phyloP scores from a whole-genome alignment of 1,140 invertebrate genomes.

The Cepaea nemoralis region DNA sequence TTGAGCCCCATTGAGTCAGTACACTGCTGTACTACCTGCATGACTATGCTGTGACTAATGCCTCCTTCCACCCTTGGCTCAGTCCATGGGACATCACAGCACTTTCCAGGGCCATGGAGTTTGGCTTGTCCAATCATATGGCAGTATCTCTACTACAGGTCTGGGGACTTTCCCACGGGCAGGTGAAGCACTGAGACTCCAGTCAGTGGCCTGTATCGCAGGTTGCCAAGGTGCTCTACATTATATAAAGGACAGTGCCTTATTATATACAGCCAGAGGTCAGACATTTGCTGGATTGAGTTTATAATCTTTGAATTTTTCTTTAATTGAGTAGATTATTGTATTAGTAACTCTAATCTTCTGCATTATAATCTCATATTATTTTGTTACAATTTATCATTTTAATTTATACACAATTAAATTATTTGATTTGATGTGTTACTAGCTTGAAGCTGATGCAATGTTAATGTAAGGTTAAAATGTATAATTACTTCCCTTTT shows the following conservation, averaged over 20 bases:
- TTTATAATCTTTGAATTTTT: no score
- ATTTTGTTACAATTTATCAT: no score
- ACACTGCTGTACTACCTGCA: conserved; percentile 50
- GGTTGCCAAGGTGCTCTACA: conserved; percentile 42
- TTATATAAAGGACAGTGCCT: not conserved
- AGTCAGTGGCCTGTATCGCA: conserved; percentile 49
- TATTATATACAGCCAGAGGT: not conserved
- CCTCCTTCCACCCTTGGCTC: conserved; percentile 50
- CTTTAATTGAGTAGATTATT: no score
- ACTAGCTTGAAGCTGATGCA: no score
- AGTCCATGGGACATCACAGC: conserved; percentile 49
- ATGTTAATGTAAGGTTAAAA: no score
- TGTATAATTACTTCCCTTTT: no score
- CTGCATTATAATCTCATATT: no score
- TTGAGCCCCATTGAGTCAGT: conserved; percentile 59
- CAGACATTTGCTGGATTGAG: no score
- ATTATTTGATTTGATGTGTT: no score
- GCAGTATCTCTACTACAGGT: conserved; percentile 53
- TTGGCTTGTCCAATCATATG: conserved; percentile 22
- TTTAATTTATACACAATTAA: no score
- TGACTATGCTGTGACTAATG: conserved; percentile 58
- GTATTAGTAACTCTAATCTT: no score
- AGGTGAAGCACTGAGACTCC: conserved; percentile 44
- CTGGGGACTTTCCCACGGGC: conserved; percentile 61
- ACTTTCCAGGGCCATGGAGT: conserved; percentile 10